These are phyloP conservation scores for Popillia japonica DNA, from an alignment of 1,140 invertebrate species.

Conservation along the genomic window DNA sequence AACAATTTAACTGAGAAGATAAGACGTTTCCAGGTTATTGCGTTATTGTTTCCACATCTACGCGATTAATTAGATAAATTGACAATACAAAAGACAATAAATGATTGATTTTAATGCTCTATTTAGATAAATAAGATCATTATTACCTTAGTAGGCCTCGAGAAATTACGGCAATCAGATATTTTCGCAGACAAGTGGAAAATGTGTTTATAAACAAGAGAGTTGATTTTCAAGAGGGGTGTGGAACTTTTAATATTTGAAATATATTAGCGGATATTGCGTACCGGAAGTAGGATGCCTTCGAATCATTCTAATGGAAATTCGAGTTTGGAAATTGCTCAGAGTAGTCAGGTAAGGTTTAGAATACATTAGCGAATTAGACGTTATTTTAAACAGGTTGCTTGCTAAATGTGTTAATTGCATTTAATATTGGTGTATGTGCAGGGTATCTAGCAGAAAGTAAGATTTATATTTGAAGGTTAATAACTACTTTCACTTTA, in stretches of 20 bases:
- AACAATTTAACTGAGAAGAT: too few relatives aligned
- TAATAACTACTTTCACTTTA: background rate
- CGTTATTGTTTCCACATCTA: too few relatives aligned
- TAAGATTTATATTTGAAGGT: background rate
- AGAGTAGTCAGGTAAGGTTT: conserved; percentile 36
- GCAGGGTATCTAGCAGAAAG: background rate
- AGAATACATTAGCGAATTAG: too few relatives aligned
- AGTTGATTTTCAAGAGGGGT: background rate
- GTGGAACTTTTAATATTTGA: background rate
- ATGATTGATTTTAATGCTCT: background rate
- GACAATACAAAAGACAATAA: background rate
- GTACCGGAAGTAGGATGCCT: background rate
- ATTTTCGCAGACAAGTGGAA: background rate
- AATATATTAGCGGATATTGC: background rate
- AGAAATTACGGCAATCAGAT: too few relatives aligned
- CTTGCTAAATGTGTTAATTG: background rate
- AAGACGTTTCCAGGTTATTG: too few relatives aligned
- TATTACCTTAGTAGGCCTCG: background rate
- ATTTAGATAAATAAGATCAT: background rate
- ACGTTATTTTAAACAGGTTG: background rate
- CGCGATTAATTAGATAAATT: too few relatives aligned
- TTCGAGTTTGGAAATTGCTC: conserved; percentile 33
- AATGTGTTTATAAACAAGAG: background rate
- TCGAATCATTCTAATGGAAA: conserved; percentile 20
- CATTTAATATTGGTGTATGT: background rate